Evolutionary conservation across 2,113 vertebrate genomes (phyloP).

Genomic region (Trogon melanurus): DNA sequence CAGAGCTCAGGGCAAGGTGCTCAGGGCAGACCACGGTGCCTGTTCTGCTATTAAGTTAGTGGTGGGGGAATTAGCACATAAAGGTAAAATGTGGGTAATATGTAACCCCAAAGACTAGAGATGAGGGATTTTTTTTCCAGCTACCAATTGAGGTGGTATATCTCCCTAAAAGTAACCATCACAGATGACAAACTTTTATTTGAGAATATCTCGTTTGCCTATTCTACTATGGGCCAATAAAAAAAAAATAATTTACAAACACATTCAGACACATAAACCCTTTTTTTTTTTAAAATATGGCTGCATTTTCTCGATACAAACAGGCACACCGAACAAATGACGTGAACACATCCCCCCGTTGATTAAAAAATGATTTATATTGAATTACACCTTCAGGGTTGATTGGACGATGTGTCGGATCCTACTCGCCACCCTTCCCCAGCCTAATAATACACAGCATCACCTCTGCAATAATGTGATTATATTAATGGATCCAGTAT

Average conservation of each 20-base stretch:
- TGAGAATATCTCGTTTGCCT: not conserved
- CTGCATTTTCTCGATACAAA: not conserved
- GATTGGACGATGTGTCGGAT: not conserved
- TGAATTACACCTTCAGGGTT: not conserved
- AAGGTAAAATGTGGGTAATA: not conserved
- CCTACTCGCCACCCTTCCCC: not conserved
- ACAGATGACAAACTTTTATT: not conserved
- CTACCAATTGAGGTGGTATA: accelerated
- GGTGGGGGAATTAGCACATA: not conserved
- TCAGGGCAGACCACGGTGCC: not conserved
- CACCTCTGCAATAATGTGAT: not conserved
- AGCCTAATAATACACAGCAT: not conserved
- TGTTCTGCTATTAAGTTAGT: not conserved
- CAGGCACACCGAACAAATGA: not conserved
- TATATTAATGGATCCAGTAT: not conserved
- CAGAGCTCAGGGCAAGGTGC: not conserved
- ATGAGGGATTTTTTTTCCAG: not conserved
- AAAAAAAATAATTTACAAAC: not conserved
- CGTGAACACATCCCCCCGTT: not conserved
- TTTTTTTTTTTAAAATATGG: not conserved
- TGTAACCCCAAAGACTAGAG: not conserved
- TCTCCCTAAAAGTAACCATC: no score
- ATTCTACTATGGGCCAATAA: not conserved
- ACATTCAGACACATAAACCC: not conserved
- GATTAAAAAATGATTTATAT: constrained; percentile 20